Conservation (phyloP, 64 coral and sea anemone species). For the Dendrophyllia cribrosa region DNA sequence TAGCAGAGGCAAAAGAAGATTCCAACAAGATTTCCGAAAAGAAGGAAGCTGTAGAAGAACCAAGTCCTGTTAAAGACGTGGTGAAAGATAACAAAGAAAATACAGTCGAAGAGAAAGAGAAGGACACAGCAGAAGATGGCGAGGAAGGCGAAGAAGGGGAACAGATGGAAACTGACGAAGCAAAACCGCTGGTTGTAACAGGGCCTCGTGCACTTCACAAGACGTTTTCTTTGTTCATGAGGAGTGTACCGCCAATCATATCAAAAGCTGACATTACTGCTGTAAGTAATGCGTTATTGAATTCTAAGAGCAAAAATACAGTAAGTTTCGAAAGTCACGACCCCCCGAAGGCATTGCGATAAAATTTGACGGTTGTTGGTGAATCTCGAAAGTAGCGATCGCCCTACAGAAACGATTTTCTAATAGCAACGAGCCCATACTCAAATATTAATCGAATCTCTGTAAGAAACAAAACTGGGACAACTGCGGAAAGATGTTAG, state of each 20-base stretch:
- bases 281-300: constrained; percentile 63
- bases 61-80: constrained; percentile 70
- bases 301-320: too few species aligned
- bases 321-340: too few species aligned
- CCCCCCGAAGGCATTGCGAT: too few species aligned
- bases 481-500: too few species aligned
- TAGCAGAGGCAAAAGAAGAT: constrained; percentile 58
- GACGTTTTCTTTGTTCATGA: constrained; percentile 94
- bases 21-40: constrained; percentile 91
- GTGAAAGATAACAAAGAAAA: constrained; percentile 80
- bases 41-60: constrained; percentile 82
- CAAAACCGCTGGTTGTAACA: neutral
- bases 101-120: constrained; percentile 82
- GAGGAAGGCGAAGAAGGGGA: constrained; percentile 36
- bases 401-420: too few species aligned
- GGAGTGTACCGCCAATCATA: constrained; percentile 91
- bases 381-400: too few species aligned
- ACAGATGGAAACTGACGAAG: constrained; percentile 24
- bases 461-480: too few species aligned
- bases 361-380: too few species aligned
- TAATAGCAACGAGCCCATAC: too few species aligned
- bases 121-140: constrained; percentile 78
- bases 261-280: constrained; percentile 89
- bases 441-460: too few species aligned
- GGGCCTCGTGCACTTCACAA: constrained; percentile 88